Percentiles rank a stretch among this genome's conserved stretches.
Evolutionary conservation across 2,113 vertebrate genomes (phyloP).

Genomic region (Solenodon paradoxus): DNA sequence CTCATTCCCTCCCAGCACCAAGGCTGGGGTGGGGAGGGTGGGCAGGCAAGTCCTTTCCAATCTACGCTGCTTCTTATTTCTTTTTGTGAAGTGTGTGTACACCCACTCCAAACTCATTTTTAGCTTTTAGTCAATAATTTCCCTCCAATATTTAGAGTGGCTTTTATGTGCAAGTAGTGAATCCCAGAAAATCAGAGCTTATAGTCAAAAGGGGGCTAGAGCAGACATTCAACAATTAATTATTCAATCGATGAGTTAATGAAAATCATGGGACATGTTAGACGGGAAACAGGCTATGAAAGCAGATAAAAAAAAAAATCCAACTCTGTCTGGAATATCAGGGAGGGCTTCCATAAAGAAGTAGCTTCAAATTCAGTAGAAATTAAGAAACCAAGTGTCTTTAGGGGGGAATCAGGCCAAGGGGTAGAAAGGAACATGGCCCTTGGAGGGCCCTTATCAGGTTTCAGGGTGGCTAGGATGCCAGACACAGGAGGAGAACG

Average conservation of each 20-base stretch:
- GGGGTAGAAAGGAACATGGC: background rate
- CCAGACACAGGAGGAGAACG: background rate
- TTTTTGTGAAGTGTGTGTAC: background rate
- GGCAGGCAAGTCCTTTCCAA: background rate
- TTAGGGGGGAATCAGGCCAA: background rate
- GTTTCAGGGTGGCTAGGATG: background rate
- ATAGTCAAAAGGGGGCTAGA: background rate
- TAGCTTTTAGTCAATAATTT: constrained; percentile 59
- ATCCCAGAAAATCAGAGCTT: background rate
- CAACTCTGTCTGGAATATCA: background rate
- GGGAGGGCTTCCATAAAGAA: background rate
- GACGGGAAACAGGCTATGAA: background rate
- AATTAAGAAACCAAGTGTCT: background rate
- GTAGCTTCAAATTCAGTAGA: background rate
- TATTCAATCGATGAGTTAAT: background rate
- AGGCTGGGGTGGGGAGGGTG: background rate
- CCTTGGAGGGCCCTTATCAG: background rate
- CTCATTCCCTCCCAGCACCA: background rate
- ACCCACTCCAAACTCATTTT: constrained; percentile 43
- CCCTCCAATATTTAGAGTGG: constrained; percentile 42
- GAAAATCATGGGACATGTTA: background rate
- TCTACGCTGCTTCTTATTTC: background rate
- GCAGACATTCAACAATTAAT: background rate
- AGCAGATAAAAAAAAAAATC: background rate
- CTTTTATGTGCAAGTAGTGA: background rate